These are phyloP conservation scores for Scaptodrosophila latifasciaeformis DNA, from an alignment of 2,888 invertebrate species.

Conservation along the genomic window DNA sequence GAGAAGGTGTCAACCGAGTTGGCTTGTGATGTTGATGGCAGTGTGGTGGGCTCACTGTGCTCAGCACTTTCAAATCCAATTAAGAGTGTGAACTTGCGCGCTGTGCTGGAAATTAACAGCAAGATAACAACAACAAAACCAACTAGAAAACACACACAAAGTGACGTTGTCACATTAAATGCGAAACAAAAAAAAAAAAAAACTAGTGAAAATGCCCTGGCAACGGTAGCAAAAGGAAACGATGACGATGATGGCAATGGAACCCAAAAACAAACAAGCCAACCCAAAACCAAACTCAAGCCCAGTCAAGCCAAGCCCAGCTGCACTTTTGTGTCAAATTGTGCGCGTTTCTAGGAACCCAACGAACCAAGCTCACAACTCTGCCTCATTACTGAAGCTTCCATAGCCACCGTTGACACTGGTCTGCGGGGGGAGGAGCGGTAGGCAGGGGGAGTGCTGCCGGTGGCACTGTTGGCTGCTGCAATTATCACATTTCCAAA, in stretches of 20 bases:
- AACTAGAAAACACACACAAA: constrained; percentile 26
- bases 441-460: not conserved
- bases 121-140: constrained; percentile 42
- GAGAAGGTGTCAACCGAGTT: constrained; percentile 43
- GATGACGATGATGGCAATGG: no score
- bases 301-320: constrained; percentile 53
- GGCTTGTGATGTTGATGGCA: no score
- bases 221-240: constrained; percentile 51
- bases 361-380: constrained; percentile 21
- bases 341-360: constrained; percentile 19
- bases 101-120: constrained; percentile 55
- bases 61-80: constrained; percentile 66
- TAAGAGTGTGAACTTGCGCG: constrained; percentile 65
- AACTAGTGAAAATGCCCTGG: constrained; percentile 35
- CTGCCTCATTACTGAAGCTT: constrained; percentile 54
- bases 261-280: constrained; percentile 7
- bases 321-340: constrained; percentile 57
- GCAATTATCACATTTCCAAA: constrained; percentile 71
- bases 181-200: constrained; percentile 50
- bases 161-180: constrained; percentile 66
- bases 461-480: constrained; percentile 20
- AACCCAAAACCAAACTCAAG: constrained; percentile 8
- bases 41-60: constrained; percentile 15
- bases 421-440: no score
- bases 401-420: no score